Evolutionary conservation across 2,113 vertebrate species (phyloP).

Genomic region (Epinephelus cyanopodus): DNA sequence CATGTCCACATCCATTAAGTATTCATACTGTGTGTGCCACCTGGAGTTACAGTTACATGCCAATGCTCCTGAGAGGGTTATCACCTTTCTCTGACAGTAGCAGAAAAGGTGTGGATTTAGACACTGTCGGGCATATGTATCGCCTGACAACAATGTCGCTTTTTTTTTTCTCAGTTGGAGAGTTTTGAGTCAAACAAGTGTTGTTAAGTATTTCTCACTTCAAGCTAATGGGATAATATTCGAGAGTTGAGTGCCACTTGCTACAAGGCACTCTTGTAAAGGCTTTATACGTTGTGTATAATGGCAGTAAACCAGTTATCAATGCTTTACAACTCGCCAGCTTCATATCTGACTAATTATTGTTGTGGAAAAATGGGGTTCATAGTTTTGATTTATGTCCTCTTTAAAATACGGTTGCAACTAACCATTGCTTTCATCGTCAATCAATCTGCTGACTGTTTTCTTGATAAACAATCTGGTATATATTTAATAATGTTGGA

Average conservation of each 20-base stretch:
- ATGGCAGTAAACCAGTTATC: background rate
- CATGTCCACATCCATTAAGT: conserved; percentile 85
- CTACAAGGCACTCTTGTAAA: background rate
- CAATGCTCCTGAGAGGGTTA: conserved; percentile 79
- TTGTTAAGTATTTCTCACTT: background rate
- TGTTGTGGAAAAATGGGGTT: background rate
- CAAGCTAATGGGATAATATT: conserved; percentile 5
- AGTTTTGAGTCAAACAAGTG: background rate
- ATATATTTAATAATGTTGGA: background rate
- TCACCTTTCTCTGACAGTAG: conserved; percentile 84
- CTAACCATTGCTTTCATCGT: background rate
- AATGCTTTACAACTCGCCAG: background rate
- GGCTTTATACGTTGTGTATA: background rate
- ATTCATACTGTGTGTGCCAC: conserved; percentile 87
- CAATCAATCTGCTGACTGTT: no score
- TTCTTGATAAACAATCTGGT: background rate
- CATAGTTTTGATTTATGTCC: background rate
- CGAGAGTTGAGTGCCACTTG: background rate
- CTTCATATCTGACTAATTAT: background rate
- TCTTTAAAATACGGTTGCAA: background rate
- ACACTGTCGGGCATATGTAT: conserved; percentile 58
- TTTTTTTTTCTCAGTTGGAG: conserved; percentile 15
- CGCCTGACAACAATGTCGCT: conserved; percentile 24
- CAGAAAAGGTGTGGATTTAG: conserved; percentile 80
- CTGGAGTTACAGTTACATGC: conserved; percentile 86